These are phyloP conservation scores for Drosophila infuscata DNA, from an alignment of 2,888 invertebrate genomes.

Conservation along the genomic window DNA sequence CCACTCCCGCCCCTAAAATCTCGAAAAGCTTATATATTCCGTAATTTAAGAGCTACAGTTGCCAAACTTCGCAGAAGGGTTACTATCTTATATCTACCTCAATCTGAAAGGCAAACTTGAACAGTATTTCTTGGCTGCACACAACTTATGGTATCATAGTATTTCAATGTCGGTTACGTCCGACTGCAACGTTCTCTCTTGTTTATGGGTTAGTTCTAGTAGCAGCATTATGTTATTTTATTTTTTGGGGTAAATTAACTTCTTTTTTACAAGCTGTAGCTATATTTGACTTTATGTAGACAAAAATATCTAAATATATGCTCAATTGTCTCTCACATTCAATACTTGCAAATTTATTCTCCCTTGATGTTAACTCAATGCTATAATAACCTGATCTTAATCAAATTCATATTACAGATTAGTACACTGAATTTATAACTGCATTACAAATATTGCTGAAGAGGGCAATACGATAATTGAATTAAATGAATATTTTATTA, in stretches of 20 bases:
- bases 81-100: too few species aligned
- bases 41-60: too few species aligned
- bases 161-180: too few species aligned
- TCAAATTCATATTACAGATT: not conserved
- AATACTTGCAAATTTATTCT: not conserved
- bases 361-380: not conserved
- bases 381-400: not conserved
- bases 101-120: too few species aligned
- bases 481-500: slow-evolving; percentile 31
- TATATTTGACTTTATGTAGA: not conserved
- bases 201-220: slow-evolving; percentile 8
- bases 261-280: not conserved
- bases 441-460: not conserved
- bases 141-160: too few species aligned
- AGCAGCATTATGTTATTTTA: not conserved
- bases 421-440: not conserved
- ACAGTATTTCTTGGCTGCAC: too few species aligned
- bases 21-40: too few species aligned
- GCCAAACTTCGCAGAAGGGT: too few species aligned
- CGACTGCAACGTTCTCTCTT: too few species aligned
- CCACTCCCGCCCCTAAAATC: too few species aligned
- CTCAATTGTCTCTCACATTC: not conserved
- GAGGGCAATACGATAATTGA: not conserved
- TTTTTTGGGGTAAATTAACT: not conserved
- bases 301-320: not conserved